Percentiles rank a stretch among this genome's conserved stretches.
phyloP scores from a whole-genome alignment of 2,888 invertebrate genomes.

The Agrochola circellaris region DNA sequence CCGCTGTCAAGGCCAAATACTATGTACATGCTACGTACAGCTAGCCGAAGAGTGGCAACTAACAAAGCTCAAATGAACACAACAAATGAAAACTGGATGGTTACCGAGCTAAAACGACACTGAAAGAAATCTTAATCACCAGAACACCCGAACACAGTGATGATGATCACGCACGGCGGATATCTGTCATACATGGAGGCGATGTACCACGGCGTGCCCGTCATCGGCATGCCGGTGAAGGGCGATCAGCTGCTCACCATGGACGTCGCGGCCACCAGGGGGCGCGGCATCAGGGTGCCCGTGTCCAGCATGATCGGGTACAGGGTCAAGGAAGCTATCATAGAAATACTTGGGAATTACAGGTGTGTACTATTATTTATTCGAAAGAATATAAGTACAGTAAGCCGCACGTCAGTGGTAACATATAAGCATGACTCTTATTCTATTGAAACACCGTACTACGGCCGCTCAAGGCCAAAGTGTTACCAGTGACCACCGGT shows the following conservation, averaged over 20 bases:
- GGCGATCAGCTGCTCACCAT: slow-evolving; percentile 76
- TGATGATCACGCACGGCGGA: slow-evolving; percentile 75
- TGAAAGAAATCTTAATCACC: slow-evolving; percentile 13
- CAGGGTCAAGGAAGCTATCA: slow-evolving; percentile 71
- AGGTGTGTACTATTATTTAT: slow-evolving; percentile 65
- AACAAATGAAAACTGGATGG: background rate
- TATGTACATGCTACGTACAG: no score
- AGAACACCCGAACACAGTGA: slow-evolving; percentile 77
- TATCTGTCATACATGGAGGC: slow-evolving; percentile 74
- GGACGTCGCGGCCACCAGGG: slow-evolving; percentile 66
- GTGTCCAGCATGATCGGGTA: slow-evolving; percentile 65
- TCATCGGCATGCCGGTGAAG: slow-evolving; percentile 74
- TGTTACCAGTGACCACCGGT: background rate
- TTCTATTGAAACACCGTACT: background rate
- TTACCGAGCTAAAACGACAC: background rate
- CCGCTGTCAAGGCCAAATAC: background rate
- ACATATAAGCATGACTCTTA: background rate
- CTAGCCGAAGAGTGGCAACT: no score
- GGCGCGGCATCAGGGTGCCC: slow-evolving; percentile 71
- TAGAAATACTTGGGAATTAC: slow-evolving; percentile 71
- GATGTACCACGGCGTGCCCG: slow-evolving; percentile 76
- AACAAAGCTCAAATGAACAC: background rate
- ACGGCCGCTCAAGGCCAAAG: background rate
- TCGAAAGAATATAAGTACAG: background rate
- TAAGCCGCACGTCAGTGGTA: background rate